Base-by-base conservation (phyloP, 2,113 vertebrate species). In the Shinisaurus crocodilurus region DNA sequence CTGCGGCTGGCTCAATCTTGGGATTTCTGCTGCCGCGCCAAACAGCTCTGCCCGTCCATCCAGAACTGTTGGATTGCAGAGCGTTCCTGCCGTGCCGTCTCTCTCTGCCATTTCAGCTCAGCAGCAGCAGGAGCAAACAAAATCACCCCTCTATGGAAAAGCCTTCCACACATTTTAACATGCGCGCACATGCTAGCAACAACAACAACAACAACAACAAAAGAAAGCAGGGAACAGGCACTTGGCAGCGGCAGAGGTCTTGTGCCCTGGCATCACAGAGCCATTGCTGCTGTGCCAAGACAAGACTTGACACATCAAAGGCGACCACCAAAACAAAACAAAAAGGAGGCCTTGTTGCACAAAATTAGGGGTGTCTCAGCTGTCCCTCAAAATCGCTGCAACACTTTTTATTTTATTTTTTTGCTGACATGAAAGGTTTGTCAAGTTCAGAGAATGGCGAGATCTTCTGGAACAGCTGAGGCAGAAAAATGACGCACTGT, bases 401-500 rank as follows among this genome's bases (percentile, higher is more conserved):
- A 90, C 8, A 0, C 43, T 77, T 67, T 87, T 82, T 50, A 50
- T 50, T 50, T 8, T 50, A 50, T n/a, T 93, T 87, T 94, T 94
- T 87, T 94, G 95, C 94, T 96, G 95, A 95, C 7, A 0, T 82
- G 94, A 94, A 90, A 77, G 13, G 63, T 92, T 88, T 87, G 93
- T 48, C 88, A 43, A 87, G 84, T 92, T 93, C 5, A 75, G 88
- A 90, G 88, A 93, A 60, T 34, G 85, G 83, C 65, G 82, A 72
- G 89, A 95, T 91, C 83, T 89, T 93, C 89, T 72, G 67, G 69
- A 95, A 87, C 16, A 92, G 94, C 91, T 90, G 92, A 95, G 88
- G 87, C 85, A 90, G 93, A 88, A 84, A 90, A 93, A 77, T 65
- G 70, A n/a, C 88, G 85, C 82, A 69, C 65, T 48, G 90, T 76